Base-by-base conservation (phyloP, 2,113 vertebrate species). In the Pseudonaja textilis region DNA sequence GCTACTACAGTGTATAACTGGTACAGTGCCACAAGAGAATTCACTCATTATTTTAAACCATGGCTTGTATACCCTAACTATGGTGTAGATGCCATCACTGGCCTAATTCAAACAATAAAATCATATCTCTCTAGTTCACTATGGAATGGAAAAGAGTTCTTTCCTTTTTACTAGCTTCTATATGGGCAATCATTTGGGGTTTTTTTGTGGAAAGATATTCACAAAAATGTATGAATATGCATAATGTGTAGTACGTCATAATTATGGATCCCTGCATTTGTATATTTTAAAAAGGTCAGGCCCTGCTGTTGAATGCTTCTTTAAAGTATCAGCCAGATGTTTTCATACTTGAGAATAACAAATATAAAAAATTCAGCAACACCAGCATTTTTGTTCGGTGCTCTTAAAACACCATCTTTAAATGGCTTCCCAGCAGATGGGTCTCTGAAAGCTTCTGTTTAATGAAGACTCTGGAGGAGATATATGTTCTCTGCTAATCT, bases 401-500 rank as follows among this genome's bases (percentile, higher is more conserved):
- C 89, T 45, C 81, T 93, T 94, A 88, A 91, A 29, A 54, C n/a
- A 74, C 0, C 20, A 0, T 59, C 88, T 59, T 3, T 95, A 93
- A 94, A 90, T 93, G 86, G 90, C 52, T 93, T 94, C 93, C 94
- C 6, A 93, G 94, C 86, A 92, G 90, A 34, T 96, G 90, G 59
- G 89, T 88, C 87, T 29, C 91, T 95, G 47, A 95, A 96, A 93
- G 54, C 42, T 92, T 59, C 23, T 25, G 3, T 57, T 42, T 88
- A 94, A 95, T 55, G 47, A 94, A 94, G 22, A 95, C 90, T 96
- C 50, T 0, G 45, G 95, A 96, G 93, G 95, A 94, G 90, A 86
- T 42, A 50, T 50, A 45, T 96, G 39, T 61, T 93, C 47, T 57
- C 89, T 91, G 52, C 39, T 94, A 90, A 55, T 85, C 69, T 95